Base-by-base conservation (phyloP, 2,113 vertebrate species). In the Leuciscus idus region DNA sequence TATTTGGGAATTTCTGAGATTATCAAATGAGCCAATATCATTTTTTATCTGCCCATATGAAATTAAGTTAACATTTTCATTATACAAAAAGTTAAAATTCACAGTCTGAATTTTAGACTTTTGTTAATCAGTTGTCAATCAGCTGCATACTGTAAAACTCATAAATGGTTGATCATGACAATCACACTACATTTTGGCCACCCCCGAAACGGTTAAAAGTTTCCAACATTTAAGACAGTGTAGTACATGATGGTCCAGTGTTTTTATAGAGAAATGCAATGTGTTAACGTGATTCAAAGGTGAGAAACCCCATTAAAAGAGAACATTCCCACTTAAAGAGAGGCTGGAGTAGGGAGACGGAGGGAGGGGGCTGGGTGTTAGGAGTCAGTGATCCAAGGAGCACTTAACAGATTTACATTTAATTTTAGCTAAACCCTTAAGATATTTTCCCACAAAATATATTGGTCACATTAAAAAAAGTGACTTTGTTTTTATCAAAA, bases 341-440 rank as follows among this genome's bases (percentile, higher is more conserved):
- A 81, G 68, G 52, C 15, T 43, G 73, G n/a, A 83, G 61, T 66
- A 78, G 30, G 39, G 62, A 59, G 52, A 78, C 52, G 80, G 55
- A 57, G 78, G 90, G 90, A 85, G 57, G 91, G 86, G 83, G 83
- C 64, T 79, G 89, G 89, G 87, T 90, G 61, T 88, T 86, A 85
- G 82, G 82, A 93, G 89, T 93, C 91, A 94, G 92, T 93, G 93
- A 95, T 95, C 93, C 95, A 93, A 92, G 89, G 90, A 93, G 92
- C 91, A 94, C 93, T 93, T 95, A 94, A 95, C 90, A 95, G 95
- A 95, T 95, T 95, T 91, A 95, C 91, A 94, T 93, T 91, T 95
- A 95, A 91, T 95, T 93, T 94, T 95, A 91, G 91, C 90, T 88
- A 89, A 93, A 91, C 93, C 93, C 94, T 93, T 94, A 94, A 96